Base-by-base conservation (phyloP, 2,797 vertebrate genomes). In the Buceros bicornis region DNA sequence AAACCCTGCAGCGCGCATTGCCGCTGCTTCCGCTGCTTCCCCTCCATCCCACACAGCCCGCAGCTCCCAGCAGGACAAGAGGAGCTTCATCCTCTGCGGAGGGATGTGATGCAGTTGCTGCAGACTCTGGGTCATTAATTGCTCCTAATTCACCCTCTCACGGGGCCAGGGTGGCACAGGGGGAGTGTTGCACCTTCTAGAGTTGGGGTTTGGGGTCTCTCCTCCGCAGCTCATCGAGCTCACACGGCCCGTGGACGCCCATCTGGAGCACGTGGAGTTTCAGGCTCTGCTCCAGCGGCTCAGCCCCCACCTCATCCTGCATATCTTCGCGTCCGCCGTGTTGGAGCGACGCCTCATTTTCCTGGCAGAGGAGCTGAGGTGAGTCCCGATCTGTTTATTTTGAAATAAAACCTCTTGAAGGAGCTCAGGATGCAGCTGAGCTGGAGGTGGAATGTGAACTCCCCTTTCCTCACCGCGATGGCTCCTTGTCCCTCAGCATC, bases 221-320 rank as follows among this genome's bases (percentile, higher is more conserved):
- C 65, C 76, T 57, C 57, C 19, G 35, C 95, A 99, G 99, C 99
- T 99, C 89, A 99, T 99, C 70, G 97, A 98, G 29, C 98, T 99
- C 91, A 99, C 99, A 0, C 98, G 99, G 22, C 99, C 99, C 2
- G 74, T 99, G 97, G 99, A 99, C 17, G 99, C 99, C 10, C 99
- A 99, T 96, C 97, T 99, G 77, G 99, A 99, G 69, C 99, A 99
- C 0, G 99, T 99, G 77, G 98, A 99, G 97, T 99, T 99, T 43
- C 97, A 97, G 60, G 98, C 97, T 8, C 98, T 99, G 42, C 98
- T 99, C 64, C 42, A 81, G 60, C 98, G 98, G 74, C 98, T 99
- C 96, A 98, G 90, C 1, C 98, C 98, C 19, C 87, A 98, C 19
- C 98, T 99, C 92, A 99, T 99, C 90, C 87, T 99, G 33, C 94